These are phyloP conservation scores for Channa maculata DNA, from an alignment of 2,113 vertebrate species.

Conservation along the genomic window DNA sequence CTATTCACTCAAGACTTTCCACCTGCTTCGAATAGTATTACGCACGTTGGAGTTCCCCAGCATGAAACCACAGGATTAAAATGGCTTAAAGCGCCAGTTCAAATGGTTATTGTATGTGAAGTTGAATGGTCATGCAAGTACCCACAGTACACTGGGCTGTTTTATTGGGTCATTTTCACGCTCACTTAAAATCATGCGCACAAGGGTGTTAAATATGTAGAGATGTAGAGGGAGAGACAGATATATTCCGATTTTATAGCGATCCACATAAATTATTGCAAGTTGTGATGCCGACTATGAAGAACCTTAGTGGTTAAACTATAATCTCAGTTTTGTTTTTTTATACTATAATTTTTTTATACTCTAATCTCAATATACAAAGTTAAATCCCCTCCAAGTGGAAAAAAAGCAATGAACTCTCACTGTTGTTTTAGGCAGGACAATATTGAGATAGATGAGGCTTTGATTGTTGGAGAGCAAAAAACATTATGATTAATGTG, in stretches of 20 bases:
- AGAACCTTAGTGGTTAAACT: neutral
- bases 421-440: neutral
- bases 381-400: neutral
- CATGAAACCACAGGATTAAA: too few relatives aligned
- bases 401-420: slow-evolving; percentile 1
- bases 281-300: neutral
- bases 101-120: too few relatives aligned
- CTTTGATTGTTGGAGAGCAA: slow-evolving; percentile 15
- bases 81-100: too few relatives aligned
- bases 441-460: slow-evolving; percentile 42
- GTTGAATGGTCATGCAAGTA: too few relatives aligned
- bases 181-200: too few relatives aligned
- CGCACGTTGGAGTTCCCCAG: too few relatives aligned
- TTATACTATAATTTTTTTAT: too few relatives aligned
- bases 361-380: too few relatives aligned
- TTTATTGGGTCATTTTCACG: too few relatives aligned
- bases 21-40: neutral
- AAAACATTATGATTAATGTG: slow-evolving; percentile 25
- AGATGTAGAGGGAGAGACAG: neutral
- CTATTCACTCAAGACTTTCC: neutral
- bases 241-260: neutral
- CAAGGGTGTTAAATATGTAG: neutral
- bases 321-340: neutral
- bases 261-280: neutral
- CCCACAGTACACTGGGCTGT: too few relatives aligned